Evolutionary conservation across 92 coral and sea anemone genomes (phyloP).

Genomic region (Ricordea florida): DNA sequence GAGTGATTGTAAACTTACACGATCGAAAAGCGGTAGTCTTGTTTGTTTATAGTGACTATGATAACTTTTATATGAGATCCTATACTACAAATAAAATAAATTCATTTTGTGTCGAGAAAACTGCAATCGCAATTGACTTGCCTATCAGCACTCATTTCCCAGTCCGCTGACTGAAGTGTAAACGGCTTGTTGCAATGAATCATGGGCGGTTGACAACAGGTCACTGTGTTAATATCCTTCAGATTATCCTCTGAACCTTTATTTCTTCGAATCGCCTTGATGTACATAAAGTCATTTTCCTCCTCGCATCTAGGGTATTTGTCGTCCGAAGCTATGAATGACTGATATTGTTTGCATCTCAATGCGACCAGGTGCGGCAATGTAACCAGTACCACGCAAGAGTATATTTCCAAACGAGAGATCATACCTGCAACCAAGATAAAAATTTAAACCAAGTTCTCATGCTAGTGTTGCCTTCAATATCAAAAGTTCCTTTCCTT

Average conservation of each 20-base stretch:
- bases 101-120: no score
- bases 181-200: not conserved
- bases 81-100: no score
- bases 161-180: conserved; percentile 12
- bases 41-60: no score
- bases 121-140: no score
- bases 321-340: not conserved
- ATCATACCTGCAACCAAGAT: no score
- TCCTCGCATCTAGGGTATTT: not conserved
- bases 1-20: no score
- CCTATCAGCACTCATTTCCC: conserved; percentile 16
- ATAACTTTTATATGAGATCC: no score
- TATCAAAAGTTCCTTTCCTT: no score
- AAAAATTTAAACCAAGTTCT: no score
- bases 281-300: not conserved
- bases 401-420: no score
- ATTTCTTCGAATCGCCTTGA: not conserved
- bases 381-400: not conserved
- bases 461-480: no score
- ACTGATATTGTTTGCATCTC: not conserved
- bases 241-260: not conserved
- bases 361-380: not conserved
- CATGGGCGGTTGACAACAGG: not conserved
- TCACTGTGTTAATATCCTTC: not conserved
- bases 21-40: no score